Percentiles rank a stretch among this genome's conserved stretches.
Conservation (phyloP, 2,113 vertebrate genomes). For the Hippocampus guttulatus region DNA sequence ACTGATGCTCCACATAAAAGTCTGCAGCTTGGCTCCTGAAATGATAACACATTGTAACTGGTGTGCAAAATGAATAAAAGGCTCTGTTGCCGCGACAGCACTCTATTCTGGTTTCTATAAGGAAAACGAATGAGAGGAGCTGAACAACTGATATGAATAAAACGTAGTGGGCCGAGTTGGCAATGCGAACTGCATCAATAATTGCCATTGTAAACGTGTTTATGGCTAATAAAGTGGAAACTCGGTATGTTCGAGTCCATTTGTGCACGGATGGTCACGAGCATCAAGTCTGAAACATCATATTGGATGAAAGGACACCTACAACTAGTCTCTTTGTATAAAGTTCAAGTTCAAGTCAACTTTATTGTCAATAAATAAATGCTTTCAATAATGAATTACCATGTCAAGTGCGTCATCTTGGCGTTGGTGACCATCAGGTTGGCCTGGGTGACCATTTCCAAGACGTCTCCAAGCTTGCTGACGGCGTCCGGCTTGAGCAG, state of each 20-base stretch:
- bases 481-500: conserved; percentile 87
- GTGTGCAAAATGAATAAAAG: conserved; percentile 27
- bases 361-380: neutral
- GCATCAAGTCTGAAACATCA: too few relatives aligned
- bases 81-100: neutral
- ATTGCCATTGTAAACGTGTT: neutral
- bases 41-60: conserved; percentile 58
- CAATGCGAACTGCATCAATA: neutral
- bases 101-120: neutral
- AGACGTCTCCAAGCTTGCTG: conserved; percentile 80
- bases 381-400: conserved; percentile 67
- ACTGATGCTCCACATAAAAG: conserved; percentile 85
- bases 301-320: too few relatives aligned
- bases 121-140: neutral
- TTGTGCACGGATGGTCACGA: too few relatives aligned
- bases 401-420: conserved; percentile 87
- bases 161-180: neutral
- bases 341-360: too few relatives aligned
- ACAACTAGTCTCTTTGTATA: neutral
- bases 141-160: neutral
- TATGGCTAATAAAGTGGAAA: neutral
- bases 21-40: conserved; percentile 87
- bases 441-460: conserved; percentile 80
- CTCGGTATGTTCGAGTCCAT: neutral
- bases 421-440: conserved; percentile 91